Base-by-base conservation (phyloP, 2,888 invertebrate species). In the Andrena hattorfiana region DNA sequence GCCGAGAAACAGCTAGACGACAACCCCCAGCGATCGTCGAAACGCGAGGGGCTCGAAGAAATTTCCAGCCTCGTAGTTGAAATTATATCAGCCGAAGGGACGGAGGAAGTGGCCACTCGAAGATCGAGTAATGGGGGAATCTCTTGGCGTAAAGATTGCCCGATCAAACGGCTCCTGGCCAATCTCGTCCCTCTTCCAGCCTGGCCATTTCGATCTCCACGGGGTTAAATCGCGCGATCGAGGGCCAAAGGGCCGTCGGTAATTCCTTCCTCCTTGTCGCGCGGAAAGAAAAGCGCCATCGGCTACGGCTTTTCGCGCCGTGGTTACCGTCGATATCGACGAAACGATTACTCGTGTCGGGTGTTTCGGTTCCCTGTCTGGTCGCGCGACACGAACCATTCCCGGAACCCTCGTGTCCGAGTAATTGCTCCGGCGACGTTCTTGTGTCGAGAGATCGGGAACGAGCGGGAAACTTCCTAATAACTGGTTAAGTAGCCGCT, bases 381-480 rank as follows among this genome's bases (percentile, higher is more conserved):
- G 42, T 16, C 74, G 62, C 4, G 70, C 35, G 32, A 73, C 72
- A 70, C 69, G 69, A 71, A 60, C 59, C 66, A 72, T 85, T 77
- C 85, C 49, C n/a, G 62, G 73, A 84, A 87, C 16, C 51, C 78
- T 74, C 72, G 74, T 69, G 67, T 76, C 62, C 62, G 60, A 77
- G 64, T 87, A 85, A 86, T 79, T 75, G 75, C 77, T 74, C 51
- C 35, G 62, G 69, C 83, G 72, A 72, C 68, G 77, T 73, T 73
- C 83, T 83, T 83, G 68, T 16, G 75, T 83, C 76, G 72, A 83
- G 64, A 73, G 72, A 83, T 77, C 72, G 68, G 68, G 64, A 60
- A 83, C 82, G 63, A 79, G 80, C 72, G 68, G 68, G 76, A 72
- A 82, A 77, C 77, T 83, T 77, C 77, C 83, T 82, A 83, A 82